A percentile compares a stretch with the other conserved stretches of the same genome.
These are phyloP conservation scores for Mus minutoides DNA, from an alignment of 2,797 vertebrate genomes.

Conservation along the genomic window DNA sequence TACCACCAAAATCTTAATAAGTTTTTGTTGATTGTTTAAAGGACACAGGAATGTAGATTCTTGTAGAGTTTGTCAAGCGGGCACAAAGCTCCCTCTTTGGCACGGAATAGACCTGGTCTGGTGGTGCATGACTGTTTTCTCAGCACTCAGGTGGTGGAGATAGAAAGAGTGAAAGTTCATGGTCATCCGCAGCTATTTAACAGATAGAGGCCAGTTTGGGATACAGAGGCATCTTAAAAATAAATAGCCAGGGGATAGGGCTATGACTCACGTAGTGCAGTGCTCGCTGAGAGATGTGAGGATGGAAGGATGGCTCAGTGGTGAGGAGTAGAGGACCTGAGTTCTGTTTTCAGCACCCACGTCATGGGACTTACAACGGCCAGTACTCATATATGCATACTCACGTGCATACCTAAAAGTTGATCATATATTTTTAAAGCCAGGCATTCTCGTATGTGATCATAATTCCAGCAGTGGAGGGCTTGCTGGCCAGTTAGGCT, in stretches of 20 bases:
- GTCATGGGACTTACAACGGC: neutral
- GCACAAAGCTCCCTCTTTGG: neutral
- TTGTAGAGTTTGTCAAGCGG: neutral
- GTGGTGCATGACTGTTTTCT: neutral
- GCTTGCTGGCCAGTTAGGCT: neutral
- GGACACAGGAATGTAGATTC: neutral
- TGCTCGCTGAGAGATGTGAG: neutral
- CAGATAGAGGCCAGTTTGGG: neutral
- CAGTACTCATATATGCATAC: no score
- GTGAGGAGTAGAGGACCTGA: neutral
- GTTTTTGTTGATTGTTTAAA: slow-evolving; percentile 16
- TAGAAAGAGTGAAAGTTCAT: neutral
- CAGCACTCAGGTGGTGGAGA: neutral
- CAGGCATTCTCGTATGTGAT: neutral
- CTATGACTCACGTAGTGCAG: neutral
- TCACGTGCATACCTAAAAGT: neutral
- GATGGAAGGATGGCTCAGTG: neutral
- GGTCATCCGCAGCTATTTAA: neutral
- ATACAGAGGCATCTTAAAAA: neutral
- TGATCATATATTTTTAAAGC: neutral
- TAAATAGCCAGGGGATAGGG: neutral
- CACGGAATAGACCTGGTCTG: neutral
- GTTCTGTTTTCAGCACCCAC: neutral
- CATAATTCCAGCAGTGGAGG: neutral
- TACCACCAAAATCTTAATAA: neutral